These are phyloP conservation scores for Coluber constrictor DNA, from an alignment of 2,797 vertebrate genomes.

Conservation along the genomic window DNA sequence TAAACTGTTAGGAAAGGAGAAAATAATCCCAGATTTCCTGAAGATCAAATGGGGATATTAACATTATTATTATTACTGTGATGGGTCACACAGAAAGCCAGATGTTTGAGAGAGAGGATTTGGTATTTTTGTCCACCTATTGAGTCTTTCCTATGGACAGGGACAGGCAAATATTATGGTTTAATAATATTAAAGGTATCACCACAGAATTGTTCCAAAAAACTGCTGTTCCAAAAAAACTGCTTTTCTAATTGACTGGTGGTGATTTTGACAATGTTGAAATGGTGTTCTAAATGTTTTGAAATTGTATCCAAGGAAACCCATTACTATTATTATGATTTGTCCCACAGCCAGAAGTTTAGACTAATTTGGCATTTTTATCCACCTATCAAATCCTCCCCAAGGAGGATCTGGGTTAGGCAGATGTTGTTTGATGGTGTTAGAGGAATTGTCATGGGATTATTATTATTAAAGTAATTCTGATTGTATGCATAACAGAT, in stretches of 20 bases:
- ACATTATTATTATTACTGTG: background rate
- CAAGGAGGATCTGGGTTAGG: background rate
- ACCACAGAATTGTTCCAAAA: background rate
- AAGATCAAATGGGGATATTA: background rate
- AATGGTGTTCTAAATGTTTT: background rate
- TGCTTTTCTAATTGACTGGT: background rate
- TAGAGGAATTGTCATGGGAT: background rate
- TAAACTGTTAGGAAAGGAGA: background rate
- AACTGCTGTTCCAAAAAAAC: background rate
- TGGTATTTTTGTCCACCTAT: background rate
- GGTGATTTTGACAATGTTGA: background rate
- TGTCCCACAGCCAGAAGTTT: background rate
- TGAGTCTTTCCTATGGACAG: background rate
- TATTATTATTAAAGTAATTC: constrained; percentile 5
- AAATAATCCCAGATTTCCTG: background rate
- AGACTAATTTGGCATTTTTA: background rate
- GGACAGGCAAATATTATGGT: background rate
- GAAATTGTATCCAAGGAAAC: background rate
- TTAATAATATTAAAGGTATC: background rate
- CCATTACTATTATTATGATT: background rate
- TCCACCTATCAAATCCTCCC: background rate
- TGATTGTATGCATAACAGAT: constrained; percentile 21
- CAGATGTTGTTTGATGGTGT: background rate
- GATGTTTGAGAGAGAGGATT: background rate
- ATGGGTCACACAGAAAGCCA: background rate